These are phyloP conservation scores for Macropis europaea DNA, from an alignment of 2,888 invertebrate species.

Conservation along the genomic window DNA sequence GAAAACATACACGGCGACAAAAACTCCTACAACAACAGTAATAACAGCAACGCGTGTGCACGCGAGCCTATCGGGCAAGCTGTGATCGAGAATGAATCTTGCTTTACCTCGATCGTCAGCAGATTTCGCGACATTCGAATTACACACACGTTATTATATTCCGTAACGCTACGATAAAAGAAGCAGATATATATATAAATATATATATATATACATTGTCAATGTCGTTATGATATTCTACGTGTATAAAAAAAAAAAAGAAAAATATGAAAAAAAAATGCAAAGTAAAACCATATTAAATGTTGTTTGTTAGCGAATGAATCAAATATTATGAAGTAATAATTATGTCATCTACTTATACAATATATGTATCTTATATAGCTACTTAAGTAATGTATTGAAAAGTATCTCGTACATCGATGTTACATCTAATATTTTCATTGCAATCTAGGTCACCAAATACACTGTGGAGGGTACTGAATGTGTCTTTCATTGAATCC, in stretches of 20 bases:
- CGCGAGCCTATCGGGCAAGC: neutral
- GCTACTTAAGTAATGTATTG: constrained; percentile 64
- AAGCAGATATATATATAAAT: constrained; percentile 38
- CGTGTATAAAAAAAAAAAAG: constrained; percentile 61
- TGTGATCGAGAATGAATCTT: constrained; percentile 6
- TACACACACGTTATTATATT: constrained; percentile 51
- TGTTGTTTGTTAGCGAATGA: constrained; percentile 72
- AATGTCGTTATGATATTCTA: constrained; percentile 69
- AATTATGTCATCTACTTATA: constrained; percentile 62
- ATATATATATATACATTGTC: constrained; percentile 62
- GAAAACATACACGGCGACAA: no score
- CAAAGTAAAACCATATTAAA: constrained; percentile 68
- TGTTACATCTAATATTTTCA: constrained; percentile 73
- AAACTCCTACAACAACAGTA: no score
- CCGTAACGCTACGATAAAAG: constrained; percentile 48
- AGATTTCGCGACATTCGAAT: constrained; percentile 55
- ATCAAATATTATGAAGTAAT: constrained; percentile 64
- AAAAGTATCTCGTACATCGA: constrained; percentile 67
- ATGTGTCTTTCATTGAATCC: neutral
- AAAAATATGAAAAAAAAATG: constrained; percentile 26
- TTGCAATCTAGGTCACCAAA: constrained; percentile 74
- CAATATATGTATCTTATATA: constrained; percentile 64
- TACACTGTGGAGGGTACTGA: constrained; percentile 69
- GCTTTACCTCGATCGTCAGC: constrained; percentile 31
- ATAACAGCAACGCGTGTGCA: neutral